A percentile compares a stretch with the other conserved stretches of the same genome.
Evolutionary conservation across 1,140 invertebrate species (phyloP).

Genomic region (Archegozetes longisetosus): DNA sequence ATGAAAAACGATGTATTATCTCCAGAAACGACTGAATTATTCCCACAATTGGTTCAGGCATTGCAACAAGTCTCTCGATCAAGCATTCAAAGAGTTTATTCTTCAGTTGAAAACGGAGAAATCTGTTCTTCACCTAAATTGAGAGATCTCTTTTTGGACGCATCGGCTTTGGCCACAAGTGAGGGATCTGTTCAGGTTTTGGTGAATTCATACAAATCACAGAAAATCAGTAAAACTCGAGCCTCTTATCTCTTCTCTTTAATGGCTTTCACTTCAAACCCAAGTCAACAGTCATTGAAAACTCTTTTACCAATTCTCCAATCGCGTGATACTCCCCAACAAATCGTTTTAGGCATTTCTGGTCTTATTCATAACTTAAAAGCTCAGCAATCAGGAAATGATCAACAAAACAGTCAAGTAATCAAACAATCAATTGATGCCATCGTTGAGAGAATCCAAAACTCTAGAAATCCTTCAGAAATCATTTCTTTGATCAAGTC

Average conservation of each 20-base stretch:
- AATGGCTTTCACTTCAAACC: slow-evolving; percentile 1
- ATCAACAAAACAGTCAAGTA: not conserved
- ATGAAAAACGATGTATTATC: not conserved
- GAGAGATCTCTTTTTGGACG: slow-evolving; percentile 10
- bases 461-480: not conserved
- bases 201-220: not conserved
- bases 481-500: slow-evolving; percentile 7
- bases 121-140: slow-evolving; percentile 8
- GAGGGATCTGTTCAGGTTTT: slow-evolving; percentile 3
- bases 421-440: not conserved
- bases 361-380: not conserved
- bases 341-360: slow-evolving; percentile 1
- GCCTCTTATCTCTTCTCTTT: not conserved
- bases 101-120: not conserved
- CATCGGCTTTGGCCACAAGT: slow-evolving; percentile 3
- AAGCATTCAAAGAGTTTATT: not conserved
- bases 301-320: slow-evolving; percentile 1
- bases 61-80: not conserved
- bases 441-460: not conserved
- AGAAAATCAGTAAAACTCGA: not conserved
- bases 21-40: not conserved
- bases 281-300: slow-evolving; percentile 1
- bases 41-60: slow-evolving; percentile 2
- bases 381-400: not conserved
- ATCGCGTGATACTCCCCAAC: not conserved